These are phyloP conservation scores for Cryptus viduatorius DNA, from an alignment of 2,888 invertebrate species.

Conservation along the genomic window DNA sequence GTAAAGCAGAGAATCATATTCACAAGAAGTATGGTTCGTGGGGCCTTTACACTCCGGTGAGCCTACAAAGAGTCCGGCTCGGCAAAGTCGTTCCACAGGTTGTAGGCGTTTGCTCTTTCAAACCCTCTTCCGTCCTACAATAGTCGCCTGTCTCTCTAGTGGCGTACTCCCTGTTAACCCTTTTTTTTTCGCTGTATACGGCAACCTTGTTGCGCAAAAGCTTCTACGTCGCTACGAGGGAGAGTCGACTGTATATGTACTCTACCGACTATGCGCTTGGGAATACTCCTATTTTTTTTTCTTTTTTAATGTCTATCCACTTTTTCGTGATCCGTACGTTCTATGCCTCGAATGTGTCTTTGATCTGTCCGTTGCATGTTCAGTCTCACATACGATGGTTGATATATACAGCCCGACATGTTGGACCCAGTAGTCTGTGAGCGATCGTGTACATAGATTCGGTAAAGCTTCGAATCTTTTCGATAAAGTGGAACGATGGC, in stretches of 20 bases:
- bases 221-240: not conserved
- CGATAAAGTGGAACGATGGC: not conserved
- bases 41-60: not conserved
- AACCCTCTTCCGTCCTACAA: not conserved
- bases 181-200: not conserved
- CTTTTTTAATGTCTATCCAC: not conserved
- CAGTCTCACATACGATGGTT: not conserved
- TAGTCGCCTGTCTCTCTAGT: not conserved
- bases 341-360: not conserved
- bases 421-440: not conserved
- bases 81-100: conserved; percentile 25
- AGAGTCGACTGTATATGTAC: not conserved
- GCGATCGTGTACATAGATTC: not conserved
- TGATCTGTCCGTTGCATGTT: not conserved
- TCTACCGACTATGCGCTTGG: not conserved
- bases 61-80: not conserved
- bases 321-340: not conserved
- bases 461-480: not conserved
- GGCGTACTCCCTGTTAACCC: not conserved
- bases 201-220: not conserved
- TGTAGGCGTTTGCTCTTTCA: conserved; percentile 15
- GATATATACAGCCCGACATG: not conserved
- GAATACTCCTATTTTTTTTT: not conserved
- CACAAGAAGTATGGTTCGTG: not conserved
- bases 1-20: not conserved